A percentile compares a stretch with the other conserved stretches of the same genome.
phyloP scores from a whole-genome alignment of 1,140 invertebrate species.

The Ladona fulva region DNA sequence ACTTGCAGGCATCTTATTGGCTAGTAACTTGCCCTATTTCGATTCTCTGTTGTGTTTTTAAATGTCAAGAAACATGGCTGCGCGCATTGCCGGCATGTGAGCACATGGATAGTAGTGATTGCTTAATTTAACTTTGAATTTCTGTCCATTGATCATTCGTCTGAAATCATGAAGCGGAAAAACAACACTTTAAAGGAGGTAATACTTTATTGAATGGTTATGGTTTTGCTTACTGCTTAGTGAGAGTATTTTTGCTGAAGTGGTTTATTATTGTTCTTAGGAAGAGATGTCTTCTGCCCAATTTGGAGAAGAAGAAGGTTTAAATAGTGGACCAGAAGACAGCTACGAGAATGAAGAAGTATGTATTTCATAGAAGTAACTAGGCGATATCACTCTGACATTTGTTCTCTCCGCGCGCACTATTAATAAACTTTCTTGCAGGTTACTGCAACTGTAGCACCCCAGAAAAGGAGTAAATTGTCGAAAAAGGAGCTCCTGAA shows the following conservation, averaged over 20 bases:
- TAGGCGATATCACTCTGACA: too few species aligned
- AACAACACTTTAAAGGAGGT: neutral
- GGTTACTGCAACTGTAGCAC: neutral
- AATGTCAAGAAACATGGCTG: neutral
- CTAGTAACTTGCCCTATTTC: neutral
- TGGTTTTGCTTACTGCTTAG: too few species aligned
- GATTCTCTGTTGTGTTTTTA: neutral
- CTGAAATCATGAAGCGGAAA: neutral
- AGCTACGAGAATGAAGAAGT: too few species aligned
- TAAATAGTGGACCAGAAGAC: too few species aligned
- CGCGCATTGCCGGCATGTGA: neutral
- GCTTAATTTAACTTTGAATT: neutral
- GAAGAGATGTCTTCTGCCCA: too few species aligned
- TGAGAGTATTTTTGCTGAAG: too few species aligned
- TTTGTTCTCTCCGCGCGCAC: too few species aligned
- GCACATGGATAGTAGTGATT: neutral
- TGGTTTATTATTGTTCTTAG: too few species aligned
- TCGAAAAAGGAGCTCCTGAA: conserved; percentile 39
- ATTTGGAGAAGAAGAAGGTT: too few species aligned
- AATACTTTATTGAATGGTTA: too few species aligned
- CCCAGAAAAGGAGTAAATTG: conserved; percentile 32
- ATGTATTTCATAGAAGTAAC: too few species aligned
- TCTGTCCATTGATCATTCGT: neutral
- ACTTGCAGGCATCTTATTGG: neutral
- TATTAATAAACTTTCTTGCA: too few species aligned